Evolutionary conservation across 2,113 vertebrate genomes (phyloP), one percentile per base, ranked within the genome.

Genomic region (Pterocles burchelli): DNA sequence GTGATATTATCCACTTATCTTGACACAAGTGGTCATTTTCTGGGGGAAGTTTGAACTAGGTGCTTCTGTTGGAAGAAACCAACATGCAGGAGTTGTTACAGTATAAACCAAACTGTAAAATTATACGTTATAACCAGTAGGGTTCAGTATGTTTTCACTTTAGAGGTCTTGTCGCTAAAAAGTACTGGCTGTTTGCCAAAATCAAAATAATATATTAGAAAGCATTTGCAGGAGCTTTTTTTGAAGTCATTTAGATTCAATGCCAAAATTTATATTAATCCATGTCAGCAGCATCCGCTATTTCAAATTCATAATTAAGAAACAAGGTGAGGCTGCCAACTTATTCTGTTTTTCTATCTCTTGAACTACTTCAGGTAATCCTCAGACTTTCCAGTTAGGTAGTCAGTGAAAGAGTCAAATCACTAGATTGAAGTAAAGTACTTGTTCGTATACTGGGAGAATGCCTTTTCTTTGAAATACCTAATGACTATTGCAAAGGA

Each of bases 131-230:
- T 41, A 88, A 36, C 77, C 66, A 87, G 67, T 86, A 90, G 72
- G 19, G 86, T 96, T 94, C 89, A 90, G 57, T 95, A 45, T 91
- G 52, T 93, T 96, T 96, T 94, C 45, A 71, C 10, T 89, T 73
- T 46, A 83, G 31, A 86, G 29, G 43, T 81, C 38, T 71, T 72
- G 11, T 55, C 46, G 20, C 70, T 55, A 22, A 55, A 41, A 29
- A 74, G 24, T 48, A 38, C 61, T 91, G 80, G 65, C 87, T 74
- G 8, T 91, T 78, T 81, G 84, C 74, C 81, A 89, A 88, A 92
- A 33, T 78, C 65, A 85, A 75, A 91, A 52, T 72, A 89, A 43
- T 85, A 3, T 65, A 16, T 51, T 76, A 66, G 85, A 79, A 94
- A 52, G 29, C 6, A 36, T 75, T 89, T 57, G 26, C 68, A 72